phyloP scores from a whole-genome alignment of 2,888 invertebrate species.

The Melinopterus prodromus region DNA sequence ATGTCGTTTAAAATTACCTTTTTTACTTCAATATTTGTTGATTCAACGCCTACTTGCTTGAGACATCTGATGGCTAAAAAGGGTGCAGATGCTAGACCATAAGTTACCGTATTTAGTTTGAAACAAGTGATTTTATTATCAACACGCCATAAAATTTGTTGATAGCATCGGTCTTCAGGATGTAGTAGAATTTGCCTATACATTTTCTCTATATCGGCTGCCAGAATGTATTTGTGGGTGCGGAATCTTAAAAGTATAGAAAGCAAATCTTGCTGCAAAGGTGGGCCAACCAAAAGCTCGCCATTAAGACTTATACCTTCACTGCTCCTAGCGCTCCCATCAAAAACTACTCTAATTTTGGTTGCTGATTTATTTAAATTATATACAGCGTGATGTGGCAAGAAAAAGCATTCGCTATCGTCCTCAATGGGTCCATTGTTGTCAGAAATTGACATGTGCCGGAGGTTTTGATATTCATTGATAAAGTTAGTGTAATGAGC shows the following conservation, averaged over 20 bases:
- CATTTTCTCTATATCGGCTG: constrained; percentile 43
- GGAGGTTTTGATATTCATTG: too few species aligned
- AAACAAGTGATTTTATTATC: constrained; percentile 31
- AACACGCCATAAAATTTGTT: constrained; percentile 41
- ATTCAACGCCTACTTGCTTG: constrained; percentile 40
- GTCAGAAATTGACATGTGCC: background rate
- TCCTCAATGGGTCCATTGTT: background rate
- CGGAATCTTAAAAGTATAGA: constrained; percentile 39
- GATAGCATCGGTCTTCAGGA: constrained; percentile 36
- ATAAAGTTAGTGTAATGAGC: too few species aligned
- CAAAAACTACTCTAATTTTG: constrained; percentile 39
- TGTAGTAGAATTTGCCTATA: constrained; percentile 41
- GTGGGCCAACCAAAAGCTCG: constrained; percentile 34
- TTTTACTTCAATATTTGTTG: background rate
- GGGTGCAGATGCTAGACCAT: constrained; percentile 39
- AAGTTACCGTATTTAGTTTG: constrained; percentile 42
- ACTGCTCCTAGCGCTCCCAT: constrained; percentile 29
- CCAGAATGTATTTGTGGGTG: constrained; percentile 36
- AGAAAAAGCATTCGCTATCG: constrained; percentile 5
- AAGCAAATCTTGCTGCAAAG: constrained; percentile 40
- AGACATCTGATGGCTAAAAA: constrained; percentile 40
- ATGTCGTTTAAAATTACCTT: background rate
- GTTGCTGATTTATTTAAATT: constrained; percentile 26
- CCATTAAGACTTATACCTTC: constrained; percentile 33
- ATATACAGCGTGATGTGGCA: constrained; percentile 33